A percentile compares a stretch with the other conserved stretches of the same genome.
These are phyloP conservation scores for Leptoteleia sp. DNA, from an alignment of 1,140 invertebrate genomes.

Conservation along the genomic window DNA sequence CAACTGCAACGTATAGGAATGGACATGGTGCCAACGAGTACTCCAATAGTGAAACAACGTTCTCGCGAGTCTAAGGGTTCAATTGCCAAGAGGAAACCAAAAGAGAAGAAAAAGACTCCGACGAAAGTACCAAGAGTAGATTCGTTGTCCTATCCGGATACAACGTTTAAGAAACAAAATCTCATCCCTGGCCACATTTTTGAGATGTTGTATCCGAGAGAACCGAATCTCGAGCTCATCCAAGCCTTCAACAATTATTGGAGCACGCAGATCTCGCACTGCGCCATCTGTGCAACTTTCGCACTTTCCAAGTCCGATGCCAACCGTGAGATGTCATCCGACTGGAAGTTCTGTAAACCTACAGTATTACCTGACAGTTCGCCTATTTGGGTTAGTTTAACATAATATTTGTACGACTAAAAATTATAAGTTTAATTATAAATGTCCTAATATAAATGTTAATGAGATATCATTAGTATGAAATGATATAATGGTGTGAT, in stretches of 20 bases:
- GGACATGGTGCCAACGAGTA: not conserved
- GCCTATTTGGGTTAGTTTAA: slow-evolving; percentile 76
- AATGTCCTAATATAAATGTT: no score
- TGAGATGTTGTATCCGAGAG: slow-evolving; percentile 73
- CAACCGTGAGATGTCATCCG: slow-evolving; percentile 74
- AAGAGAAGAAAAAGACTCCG: slow-evolving; percentile 46
- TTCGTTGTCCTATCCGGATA: slow-evolving; percentile 18
- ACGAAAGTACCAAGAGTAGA: slow-evolving; percentile 5
- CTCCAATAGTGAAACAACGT: slow-evolving; percentile 16
- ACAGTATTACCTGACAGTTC: slow-evolving; percentile 77
- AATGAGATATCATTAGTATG: no score
- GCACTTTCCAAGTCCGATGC: slow-evolving; percentile 66
- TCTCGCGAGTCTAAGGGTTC: slow-evolving; percentile 41
- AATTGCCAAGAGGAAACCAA: slow-evolving; percentile 52
- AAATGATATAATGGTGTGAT: no score
- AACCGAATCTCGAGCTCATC: slow-evolving; percentile 69
- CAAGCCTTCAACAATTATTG: slow-evolving; percentile 78
- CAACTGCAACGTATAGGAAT: slow-evolving; percentile 3
- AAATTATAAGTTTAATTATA: no score
- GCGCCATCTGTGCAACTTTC: slow-evolving; percentile 76
- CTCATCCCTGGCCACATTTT: slow-evolving; percentile 74
- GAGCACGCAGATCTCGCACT: slow-evolving; percentile 77
- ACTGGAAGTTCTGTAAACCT: slow-evolving; percentile 76
- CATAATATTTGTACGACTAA: not conserved
- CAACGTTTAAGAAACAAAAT: not conserved